Evolutionary conservation across 2,888 invertebrate genomes (phyloP), one percentile per base, ranked within the genome.

Genomic region (Cephonodes hylas): DNA sequence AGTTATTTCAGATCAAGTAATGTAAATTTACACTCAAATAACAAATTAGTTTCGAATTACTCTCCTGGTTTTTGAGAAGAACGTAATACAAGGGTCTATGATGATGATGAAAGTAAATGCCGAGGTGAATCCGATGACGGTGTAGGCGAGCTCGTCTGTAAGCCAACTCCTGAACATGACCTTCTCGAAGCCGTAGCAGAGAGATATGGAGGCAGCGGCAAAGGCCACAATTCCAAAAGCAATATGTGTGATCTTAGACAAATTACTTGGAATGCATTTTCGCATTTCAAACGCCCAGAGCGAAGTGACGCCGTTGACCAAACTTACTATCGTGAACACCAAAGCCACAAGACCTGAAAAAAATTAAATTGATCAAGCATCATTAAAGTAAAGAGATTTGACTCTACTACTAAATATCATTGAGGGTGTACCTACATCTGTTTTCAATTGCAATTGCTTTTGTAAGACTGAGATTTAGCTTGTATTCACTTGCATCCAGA

Each of bases 101-200:
- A 84, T 80, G 6, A 84, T 70, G n/a, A 84, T 71, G 2, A 75
- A 66, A 1, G 77, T 72, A 8, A 79, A 70, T 0, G 70, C 62
- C 4, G 74, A 79, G 0, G 76, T 79, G 15, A 85, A 77, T 0
- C 72, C 66, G 20, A 88, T 84, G n/a, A 80, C 45, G 0, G 80
- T 72, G 42, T 76, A 68, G 1, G 80, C 70, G 3, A 80, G 60
- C 0, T 64, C 66, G 4, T 70, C 62, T 3, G 74, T 71, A 3
- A 77, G 64, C 81, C 80, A 84, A 3, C 0, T 45, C 57, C 68
- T 80, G 60, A 88, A 85, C 1, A 46, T 31, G 2, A 0, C 2
- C 42, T 86, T 88, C 1, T 83, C 80, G n/a, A 85, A 76, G 0
- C 86, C 88, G 38, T 79, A 85, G 68, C 80, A 81, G 15, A 89